Percentiles rank a stretch among this genome's conserved stretches.
Evolutionary conservation across 1,140 invertebrate genomes (phyloP).

Genomic region (Zaprionus nigranus): DNA sequence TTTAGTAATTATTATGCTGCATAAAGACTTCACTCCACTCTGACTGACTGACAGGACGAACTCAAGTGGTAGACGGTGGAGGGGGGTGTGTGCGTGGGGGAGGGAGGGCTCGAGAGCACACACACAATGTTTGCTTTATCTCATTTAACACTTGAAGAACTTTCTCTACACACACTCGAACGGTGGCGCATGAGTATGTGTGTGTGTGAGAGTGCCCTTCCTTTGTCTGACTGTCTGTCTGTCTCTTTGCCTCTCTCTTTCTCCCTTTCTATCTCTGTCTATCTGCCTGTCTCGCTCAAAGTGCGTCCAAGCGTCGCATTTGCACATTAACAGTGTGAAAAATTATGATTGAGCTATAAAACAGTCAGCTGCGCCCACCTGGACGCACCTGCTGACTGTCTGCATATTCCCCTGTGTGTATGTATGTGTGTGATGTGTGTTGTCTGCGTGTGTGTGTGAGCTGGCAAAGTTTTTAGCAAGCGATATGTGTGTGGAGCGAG

Average conservation of each 20-base stretch:
- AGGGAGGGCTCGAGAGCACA: slow-evolving; percentile 1
- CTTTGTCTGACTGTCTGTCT: neutral
- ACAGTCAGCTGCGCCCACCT: slow-evolving; percentile 70
- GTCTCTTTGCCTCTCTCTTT: neutral
- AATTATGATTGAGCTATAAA: slow-evolving; percentile 83
- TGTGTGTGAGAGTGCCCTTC: slow-evolving; percentile 9
- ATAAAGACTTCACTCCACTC: slow-evolving; percentile 1
- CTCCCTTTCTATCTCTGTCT: slow-evolving; percentile 7
- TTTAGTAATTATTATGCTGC: slow-evolving; percentile 74
- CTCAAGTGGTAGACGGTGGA: neutral
- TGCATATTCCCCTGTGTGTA: neutral
- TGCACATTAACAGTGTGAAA: slow-evolving; percentile 82
- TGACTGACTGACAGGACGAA: slow-evolving; percentile 54
- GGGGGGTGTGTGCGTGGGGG: neutral
- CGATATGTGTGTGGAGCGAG: slow-evolving; percentile 4
- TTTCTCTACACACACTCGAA: slow-evolving; percentile 52
- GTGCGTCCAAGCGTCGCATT: slow-evolving; percentile 64
- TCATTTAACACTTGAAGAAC: slow-evolving; percentile 81
- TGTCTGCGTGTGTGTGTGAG: slow-evolving; percentile 1
- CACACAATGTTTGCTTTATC: slow-evolving; percentile 74
- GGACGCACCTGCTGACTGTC: slow-evolving; percentile 22
- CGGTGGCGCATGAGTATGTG: slow-evolving; percentile 9
- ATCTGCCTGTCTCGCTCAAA: slow-evolving; percentile 19
- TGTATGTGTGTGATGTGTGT: slow-evolving; percentile 9
- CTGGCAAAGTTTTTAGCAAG: slow-evolving; percentile 39